A percentile compares a stretch with the other conserved stretches of the same genome.
Conservation (phyloP, 2,888 invertebrate genomes). For the Chymomyza fuscimana region DNA sequence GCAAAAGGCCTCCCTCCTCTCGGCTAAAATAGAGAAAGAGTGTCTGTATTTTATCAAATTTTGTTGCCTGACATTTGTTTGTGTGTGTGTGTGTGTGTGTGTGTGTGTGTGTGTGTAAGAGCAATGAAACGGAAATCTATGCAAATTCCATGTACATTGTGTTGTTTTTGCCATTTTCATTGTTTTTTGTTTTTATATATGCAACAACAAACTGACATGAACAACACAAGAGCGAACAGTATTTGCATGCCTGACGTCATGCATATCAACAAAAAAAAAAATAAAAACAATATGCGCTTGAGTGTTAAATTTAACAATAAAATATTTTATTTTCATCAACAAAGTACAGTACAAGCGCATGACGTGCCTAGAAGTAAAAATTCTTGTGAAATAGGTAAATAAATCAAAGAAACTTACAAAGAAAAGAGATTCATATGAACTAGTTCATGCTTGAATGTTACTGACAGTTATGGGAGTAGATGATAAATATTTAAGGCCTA, state of each 20-base stretch:
- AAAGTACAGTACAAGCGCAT: not conserved
- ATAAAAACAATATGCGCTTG: not conserved
- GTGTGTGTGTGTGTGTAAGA: constrained; percentile 20
- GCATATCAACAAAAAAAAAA: too few species aligned
- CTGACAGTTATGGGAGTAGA: not conserved
- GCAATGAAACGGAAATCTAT: constrained; percentile 54
- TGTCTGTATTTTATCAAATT: constrained; percentile 31
- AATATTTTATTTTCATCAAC: not conserved
- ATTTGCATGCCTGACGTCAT: not conserved
- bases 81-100: not conserved
- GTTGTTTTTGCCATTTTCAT: not conserved
- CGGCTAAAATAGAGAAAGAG: not conserved
- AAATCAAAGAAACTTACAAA: not conserved
- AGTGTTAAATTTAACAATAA: not conserved
- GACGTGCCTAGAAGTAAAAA: not conserved
- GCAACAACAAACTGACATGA: not conserved
- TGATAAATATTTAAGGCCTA: too few species aligned
- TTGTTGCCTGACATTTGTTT: constrained; percentile 29
- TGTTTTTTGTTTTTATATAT: not conserved
- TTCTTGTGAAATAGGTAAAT: not conserved
- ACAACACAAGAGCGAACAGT: not conserved
- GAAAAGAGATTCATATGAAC: too few species aligned
- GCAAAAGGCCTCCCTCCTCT: not conserved
- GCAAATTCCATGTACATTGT: constrained; percentile 47
- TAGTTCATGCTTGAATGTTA: not conserved